Evolutionary conservation across 1,140 invertebrate species (phyloP).

Genomic region (Eufriesea mexicana): DNA sequence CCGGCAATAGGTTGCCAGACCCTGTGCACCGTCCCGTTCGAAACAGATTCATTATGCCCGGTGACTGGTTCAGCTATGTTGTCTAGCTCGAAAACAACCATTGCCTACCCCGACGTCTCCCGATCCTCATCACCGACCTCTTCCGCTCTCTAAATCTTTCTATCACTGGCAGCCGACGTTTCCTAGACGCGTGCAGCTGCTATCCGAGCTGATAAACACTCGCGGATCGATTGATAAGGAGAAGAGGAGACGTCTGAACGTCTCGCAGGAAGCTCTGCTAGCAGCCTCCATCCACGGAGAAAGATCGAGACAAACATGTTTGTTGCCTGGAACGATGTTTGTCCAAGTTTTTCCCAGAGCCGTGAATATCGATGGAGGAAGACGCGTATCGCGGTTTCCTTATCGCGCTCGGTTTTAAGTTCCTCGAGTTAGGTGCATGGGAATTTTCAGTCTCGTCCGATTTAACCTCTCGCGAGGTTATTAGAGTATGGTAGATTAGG

Average conservation of each 20-base stretch:
- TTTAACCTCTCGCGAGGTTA: no score
- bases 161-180: not conserved
- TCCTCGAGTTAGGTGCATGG: no score
- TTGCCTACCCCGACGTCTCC: conserved; percentile 3
- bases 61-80: conserved; percentile 64
- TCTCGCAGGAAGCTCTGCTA: no score
- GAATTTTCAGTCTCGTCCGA: no score
- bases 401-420: no score
- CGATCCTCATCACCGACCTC: not conserved
- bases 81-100: conserved; percentile 73
- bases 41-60: conserved; percentile 74
- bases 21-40: conserved; percentile 55
- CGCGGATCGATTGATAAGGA: not conserved
- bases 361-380: no score
- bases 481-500: no score
- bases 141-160: conserved; percentile 1
- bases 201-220: not conserved
- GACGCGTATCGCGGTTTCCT: no score
- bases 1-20: conserved; percentile 9
- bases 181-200: conserved; percentile 2
- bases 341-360: not conserved
- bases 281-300: not conserved
- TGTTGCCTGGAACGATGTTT: not conserved
- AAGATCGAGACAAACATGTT: not conserved
- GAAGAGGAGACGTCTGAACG: not conserved